Percentiles rank a stretch among this genome's conserved stretches.
These are phyloP conservation scores for Lithobates sylvaticus DNA, from an alignment of 2,797 vertebrate species.

Conservation along the genomic window DNA sequence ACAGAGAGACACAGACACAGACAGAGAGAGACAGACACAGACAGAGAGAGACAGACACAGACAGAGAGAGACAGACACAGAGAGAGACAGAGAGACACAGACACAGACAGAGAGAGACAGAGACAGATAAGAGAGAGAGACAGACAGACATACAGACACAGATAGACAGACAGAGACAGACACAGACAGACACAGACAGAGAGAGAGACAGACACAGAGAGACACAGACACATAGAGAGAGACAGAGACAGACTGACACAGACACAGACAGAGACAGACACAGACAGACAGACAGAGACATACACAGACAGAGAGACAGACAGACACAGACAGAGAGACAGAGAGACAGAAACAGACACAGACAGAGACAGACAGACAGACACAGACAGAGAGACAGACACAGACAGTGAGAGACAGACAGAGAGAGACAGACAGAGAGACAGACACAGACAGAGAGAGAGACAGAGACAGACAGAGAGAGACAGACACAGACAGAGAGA, in stretches of 20 bases:
- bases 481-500: neutral
- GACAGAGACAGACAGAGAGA: neutral
- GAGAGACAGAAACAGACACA: no score
- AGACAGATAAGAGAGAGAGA: no score
- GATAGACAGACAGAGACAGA: no score
- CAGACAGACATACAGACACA: no score
- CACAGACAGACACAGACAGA: neutral
- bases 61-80: neutral
- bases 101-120: no score
- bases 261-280: neutral
- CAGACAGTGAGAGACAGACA: neutral
- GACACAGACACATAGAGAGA: no score
- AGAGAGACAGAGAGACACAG: constrained; percentile 1
- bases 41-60: neutral
- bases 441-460: neutral
- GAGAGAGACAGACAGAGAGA: neutral
- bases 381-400: neutral
- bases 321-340: neutral
- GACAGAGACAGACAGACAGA: neutral
- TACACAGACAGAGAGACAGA: neutral
- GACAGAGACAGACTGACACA: neutral
- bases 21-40: neutral
- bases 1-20: constrained; percentile 2
- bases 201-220: neutral
- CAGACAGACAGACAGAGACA: neutral